A percentile compares a stretch with the other conserved stretches of the same genome.
phyloP scores from a whole-genome alignment of 2,113 vertebrate genomes.

The Tenrec ecaudatus region DNA sequence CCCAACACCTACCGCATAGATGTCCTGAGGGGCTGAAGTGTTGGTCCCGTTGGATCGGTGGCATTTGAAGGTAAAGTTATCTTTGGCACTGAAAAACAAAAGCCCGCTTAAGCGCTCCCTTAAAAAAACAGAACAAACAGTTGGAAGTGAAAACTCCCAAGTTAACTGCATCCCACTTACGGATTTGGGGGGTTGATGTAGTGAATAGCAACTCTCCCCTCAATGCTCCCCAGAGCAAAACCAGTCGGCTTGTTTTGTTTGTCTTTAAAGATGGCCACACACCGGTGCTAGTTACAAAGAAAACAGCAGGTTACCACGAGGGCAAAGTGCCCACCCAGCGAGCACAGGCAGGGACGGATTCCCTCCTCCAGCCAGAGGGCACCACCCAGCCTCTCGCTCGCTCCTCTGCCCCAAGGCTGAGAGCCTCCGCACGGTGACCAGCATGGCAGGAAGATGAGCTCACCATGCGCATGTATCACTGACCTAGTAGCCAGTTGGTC shows the following conservation, averaged over 20 bases:
- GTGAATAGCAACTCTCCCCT: conserved; percentile 98
- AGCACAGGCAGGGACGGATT: too few relatives aligned
- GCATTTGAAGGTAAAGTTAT: conserved; percentile 99
- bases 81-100: conserved; percentile 92
- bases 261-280: conserved; percentile 99
- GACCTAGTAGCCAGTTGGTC: too few relatives aligned
- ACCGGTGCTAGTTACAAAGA: conserved; percentile 92
- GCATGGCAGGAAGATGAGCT: too few relatives aligned
- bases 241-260: conserved; percentile 99
- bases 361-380: too few relatives aligned
- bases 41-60: conserved; percentile 99
- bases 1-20: conserved; percentile 92
- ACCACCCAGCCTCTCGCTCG: too few relatives aligned
- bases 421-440: too few relatives aligned
- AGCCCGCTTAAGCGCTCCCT: neutral
- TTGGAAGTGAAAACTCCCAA: neutral
- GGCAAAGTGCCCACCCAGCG: too few relatives aligned
- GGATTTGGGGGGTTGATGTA: conserved; percentile 99
- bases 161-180: conserved; percentile 87
- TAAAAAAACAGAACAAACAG: neutral
- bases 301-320: neutral
- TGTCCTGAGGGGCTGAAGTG: conserved; percentile 97
- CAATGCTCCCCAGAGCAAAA: conserved; percentile 98
- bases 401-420: too few relatives aligned
- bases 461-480: too few relatives aligned